Conservation (phyloP, 92 coral and sea anemone genomes). For the Epizoanthus ramosus region DNA sequence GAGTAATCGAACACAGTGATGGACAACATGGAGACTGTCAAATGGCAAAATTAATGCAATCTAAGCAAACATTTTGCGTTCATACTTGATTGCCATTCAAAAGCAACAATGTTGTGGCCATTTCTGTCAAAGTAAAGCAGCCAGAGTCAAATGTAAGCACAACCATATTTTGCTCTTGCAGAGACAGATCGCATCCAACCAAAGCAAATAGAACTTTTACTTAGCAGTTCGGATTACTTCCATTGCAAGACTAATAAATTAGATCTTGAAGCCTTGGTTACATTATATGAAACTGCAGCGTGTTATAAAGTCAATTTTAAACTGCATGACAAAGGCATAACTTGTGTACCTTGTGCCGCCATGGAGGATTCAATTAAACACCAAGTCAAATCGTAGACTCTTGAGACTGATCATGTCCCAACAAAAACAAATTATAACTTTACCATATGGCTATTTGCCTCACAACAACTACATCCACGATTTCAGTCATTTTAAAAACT, state of each 20-base stretch:
- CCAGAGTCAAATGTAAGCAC: constrained; percentile 6
- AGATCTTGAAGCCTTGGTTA: background rate
- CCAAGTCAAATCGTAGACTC: background rate
- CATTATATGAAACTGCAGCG: background rate
- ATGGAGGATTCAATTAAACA: background rate
- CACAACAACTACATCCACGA: constrained; percentile 6
- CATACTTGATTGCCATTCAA: background rate
- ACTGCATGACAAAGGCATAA: constrained; percentile 14
- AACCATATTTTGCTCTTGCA: background rate
- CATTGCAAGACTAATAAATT: constrained; percentile 7
- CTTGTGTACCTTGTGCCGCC: background rate
- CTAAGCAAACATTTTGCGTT: background rate
- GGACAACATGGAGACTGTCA: background rate
- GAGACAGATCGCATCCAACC: background rate
- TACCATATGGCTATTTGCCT: background rate
- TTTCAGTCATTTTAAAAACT: background rate
- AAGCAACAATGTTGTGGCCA: constrained; percentile 8
- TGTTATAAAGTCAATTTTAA: background rate
- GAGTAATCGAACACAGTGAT: constrained; percentile 7
- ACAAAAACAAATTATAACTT: background rate
- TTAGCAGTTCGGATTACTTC: constrained; percentile 5
- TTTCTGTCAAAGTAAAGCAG: background rate
- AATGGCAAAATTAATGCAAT: background rate
- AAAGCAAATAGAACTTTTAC: background rate
- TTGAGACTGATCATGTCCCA: background rate